These are phyloP conservation scores for Hycleus cichorii DNA, from an alignment of 1,140 invertebrate genomes.

Conservation along the genomic window DNA sequence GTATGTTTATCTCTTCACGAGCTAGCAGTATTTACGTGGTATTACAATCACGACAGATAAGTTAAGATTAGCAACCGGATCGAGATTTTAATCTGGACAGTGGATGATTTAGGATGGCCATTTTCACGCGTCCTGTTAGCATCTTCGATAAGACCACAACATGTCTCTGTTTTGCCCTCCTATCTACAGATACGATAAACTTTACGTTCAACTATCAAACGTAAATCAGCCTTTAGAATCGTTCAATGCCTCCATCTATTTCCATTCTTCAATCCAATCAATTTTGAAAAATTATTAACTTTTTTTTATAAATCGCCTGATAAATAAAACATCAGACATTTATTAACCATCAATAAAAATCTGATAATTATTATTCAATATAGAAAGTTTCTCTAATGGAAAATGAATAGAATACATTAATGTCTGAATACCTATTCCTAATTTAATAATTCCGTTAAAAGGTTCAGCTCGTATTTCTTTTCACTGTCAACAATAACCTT, in stretches of 20 bases:
- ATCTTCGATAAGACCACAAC: background rate
- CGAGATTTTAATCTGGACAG: constrained; percentile 18
- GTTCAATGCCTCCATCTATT: too few relatives aligned
- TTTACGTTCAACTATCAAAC: too few relatives aligned
- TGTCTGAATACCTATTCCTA: constrained; percentile 10
- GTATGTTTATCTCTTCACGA: constrained; percentile 19
- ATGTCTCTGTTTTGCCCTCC: too few relatives aligned
- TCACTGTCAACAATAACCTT: constrained; percentile 21
- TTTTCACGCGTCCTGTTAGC: constrained; percentile 10
- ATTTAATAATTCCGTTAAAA: constrained; percentile 15
- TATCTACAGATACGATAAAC: too few relatives aligned
- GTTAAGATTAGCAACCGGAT: constrained; percentile 13
- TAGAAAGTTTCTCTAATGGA: constrained; percentile 13
- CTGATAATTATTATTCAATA: constrained; percentile 7
- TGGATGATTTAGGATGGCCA: constrained; percentile 19
- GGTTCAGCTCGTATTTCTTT: constrained; percentile 19
- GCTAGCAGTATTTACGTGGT: constrained; percentile 17
- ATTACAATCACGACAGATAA: constrained; percentile 21
- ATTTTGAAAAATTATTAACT: too few relatives aligned
- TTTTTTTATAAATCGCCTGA: too few relatives aligned
- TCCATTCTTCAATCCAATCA: too few relatives aligned
- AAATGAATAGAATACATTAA: constrained; percentile 16
- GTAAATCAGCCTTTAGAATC: too few relatives aligned
- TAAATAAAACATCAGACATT: too few relatives aligned
- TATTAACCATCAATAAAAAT: constrained; percentile 2